A percentile compares a stretch with the other conserved stretches of the same genome.
Evolutionary conservation across 2,797 vertebrate species (phyloP).

Genomic region (Notoglanidium macrostoma): DNA sequence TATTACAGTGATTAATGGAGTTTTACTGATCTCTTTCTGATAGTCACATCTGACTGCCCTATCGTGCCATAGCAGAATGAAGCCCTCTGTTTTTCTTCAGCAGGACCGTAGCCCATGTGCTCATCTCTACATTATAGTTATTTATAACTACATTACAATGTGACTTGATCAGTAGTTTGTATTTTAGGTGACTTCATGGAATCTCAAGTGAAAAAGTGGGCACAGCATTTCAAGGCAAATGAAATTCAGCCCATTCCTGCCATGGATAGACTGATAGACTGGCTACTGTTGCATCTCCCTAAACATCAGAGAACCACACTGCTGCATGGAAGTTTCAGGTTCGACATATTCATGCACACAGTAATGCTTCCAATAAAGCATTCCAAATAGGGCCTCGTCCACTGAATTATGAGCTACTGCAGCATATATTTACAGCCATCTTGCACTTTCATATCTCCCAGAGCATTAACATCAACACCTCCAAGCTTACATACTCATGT

Average conservation of each 20-base stretch:
- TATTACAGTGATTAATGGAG: background rate
- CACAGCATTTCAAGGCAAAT: conserved; percentile 71
- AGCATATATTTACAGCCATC: background rate
- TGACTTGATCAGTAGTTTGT: background rate
- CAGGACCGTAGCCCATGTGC: background rate
- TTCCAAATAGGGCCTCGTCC: background rate
- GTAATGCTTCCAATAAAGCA: background rate
- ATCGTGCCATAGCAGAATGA: background rate
- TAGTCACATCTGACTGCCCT: background rate
- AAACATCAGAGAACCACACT: conserved; percentile 64
- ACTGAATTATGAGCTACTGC: background rate
- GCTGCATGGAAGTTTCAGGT: conserved; percentile 84
- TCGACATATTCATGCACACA: background rate
- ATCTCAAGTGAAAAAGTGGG: conserved; percentile 74
- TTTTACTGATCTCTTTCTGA: background rate
- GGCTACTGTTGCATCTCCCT: conserved; percentile 80
- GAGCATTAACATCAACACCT: background rate
- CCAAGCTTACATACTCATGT: background rate
- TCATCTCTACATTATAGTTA: background rate
- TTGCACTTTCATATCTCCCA: background rate
- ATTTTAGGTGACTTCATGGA: conserved; percentile 65
- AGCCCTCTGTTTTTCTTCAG: background rate
- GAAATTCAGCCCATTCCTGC: conserved; percentile 70
- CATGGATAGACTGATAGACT: conserved; percentile 79
- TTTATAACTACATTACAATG: background rate